phyloP scores from a whole-genome alignment of 2,113 vertebrate genomes.

The Steatornis caripensis region DNA sequence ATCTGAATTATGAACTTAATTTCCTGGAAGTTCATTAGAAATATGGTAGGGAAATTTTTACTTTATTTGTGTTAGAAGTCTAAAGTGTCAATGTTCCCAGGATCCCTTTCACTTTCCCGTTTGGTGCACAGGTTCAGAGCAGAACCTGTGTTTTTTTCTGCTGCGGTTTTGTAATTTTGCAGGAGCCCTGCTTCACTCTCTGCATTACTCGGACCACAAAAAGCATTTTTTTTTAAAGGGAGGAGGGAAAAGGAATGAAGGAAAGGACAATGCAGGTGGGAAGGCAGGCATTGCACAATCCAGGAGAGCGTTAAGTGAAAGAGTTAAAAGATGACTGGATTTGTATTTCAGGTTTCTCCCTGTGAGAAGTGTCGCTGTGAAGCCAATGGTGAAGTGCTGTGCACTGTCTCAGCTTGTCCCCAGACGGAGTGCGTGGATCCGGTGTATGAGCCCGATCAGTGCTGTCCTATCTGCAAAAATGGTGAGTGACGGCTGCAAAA shows the following conservation, averaged over 20 bases:
- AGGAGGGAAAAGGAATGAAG: background rate
- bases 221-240: background rate
- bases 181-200: background rate
- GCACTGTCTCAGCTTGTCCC: constrained; percentile 92
- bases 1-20: background rate
- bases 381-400: constrained; percentile 91
- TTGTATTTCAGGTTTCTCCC: constrained; percentile 86
- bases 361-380: constrained; percentile 96
- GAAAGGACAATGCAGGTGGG: background rate
- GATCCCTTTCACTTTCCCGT: background rate
- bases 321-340: background rate
- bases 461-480: constrained; percentile 97
- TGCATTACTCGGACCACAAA: background rate
- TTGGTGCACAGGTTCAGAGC: background rate
- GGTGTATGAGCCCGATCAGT: constrained; percentile 95
- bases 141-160: background rate
- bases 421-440: constrained; percentile 98
- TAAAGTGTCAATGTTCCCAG: background rate
- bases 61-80: background rate
- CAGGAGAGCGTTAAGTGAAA: background rate
- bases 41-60: background rate
- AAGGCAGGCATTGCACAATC: fast-evolving
- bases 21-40: background rate
- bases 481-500: constrained; percentile 70
- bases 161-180: background rate